A percentile compares a stretch with the other conserved stretches of the same genome.
phyloP scores from a whole-genome alignment of 2,113 vertebrate genomes.

The Pan troglodytes region NHGRI_mPanTro3-v2.1_pri NC_072404.2:46260001-46260500 shows the following conservation, averaged over 20 bases:
- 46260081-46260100: background rate
- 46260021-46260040: background rate
- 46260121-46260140: no score
- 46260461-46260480: background rate
- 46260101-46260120: no score
- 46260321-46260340: background rate
- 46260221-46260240: background rate
- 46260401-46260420: background rate
- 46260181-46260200: background rate
- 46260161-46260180: background rate
- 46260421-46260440: background rate
- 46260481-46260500: background rate
- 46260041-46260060: background rate
- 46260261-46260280: background rate
- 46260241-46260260: background rate
- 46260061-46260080: background rate
- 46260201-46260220: background rate
- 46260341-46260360: background rate
- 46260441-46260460: background rate
- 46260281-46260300: background rate
- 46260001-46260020: background rate
- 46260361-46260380: background rate
- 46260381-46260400: no score
- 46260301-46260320: background rate
- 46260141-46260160: background rate